Evolutionary conservation across 2,888 invertebrate species (phyloP).

Genomic region (Anticlea derivata): DNA sequence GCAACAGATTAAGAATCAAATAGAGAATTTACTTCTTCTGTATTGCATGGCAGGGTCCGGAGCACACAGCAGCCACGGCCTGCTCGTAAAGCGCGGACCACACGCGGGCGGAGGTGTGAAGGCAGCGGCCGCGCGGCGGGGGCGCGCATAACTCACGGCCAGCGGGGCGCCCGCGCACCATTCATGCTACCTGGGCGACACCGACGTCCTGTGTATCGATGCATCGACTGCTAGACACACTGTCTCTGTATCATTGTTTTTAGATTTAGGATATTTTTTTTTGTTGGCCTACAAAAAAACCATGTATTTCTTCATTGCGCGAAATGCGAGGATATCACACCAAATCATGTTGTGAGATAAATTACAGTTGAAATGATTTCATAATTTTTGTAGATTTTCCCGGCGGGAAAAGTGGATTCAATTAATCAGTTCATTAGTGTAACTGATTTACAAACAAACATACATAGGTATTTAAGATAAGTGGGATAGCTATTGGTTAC

Average conservation of each 20-base stretch:
- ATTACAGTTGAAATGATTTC: no score
- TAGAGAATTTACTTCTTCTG: slow-evolving; percentile 9
- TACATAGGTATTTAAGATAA: no score
- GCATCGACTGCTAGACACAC: slow-evolving; percentile 64
- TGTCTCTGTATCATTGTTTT: slow-evolving; percentile 57
- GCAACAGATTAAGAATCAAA: no score
- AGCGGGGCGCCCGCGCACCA: slow-evolving; percentile 77
- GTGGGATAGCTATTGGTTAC: slow-evolving; percentile 6
- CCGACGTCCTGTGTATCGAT: slow-evolving; percentile 44
- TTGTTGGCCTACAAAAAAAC: no score
- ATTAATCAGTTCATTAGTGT: no score
- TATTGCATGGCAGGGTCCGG: slow-evolving; percentile 43
- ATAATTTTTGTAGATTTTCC: no score
- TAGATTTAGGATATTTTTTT: slow-evolving; percentile 46
- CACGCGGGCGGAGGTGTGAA: slow-evolving; percentile 84
- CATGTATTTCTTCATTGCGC: no score
- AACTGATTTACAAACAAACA: not conserved
- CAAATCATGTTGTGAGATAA: no score
- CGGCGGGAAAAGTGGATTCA: no score
- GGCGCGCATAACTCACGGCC: slow-evolving; percentile 80
- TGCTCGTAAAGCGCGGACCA: slow-evolving; percentile 80
- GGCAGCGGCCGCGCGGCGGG: slow-evolving; percentile 75
- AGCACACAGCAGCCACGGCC: slow-evolving; percentile 65
- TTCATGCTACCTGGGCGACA: slow-evolving; percentile 75
- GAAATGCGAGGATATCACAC: no score